Evolutionary conservation across 2,888 invertebrate species (phyloP).

Genomic region (Mactromeris polynyma): DNA sequence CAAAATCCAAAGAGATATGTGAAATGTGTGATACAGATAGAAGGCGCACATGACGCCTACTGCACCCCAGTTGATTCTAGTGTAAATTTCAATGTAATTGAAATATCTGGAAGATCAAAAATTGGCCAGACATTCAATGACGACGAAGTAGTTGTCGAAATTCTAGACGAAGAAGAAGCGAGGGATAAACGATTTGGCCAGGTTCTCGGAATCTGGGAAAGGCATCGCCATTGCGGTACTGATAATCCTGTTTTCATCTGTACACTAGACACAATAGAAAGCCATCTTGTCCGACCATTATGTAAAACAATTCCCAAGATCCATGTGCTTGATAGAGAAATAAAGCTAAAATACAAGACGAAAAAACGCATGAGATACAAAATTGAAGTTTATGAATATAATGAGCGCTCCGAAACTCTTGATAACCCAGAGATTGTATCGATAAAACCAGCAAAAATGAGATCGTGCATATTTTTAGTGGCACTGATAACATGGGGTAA

Average conservation of each 20-base stretch:
- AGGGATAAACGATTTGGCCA: constrained; percentile 45
- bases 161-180: constrained; percentile 48
- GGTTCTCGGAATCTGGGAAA: constrained; percentile 39
- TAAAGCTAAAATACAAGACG: constrained; percentile 5
- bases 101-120: constrained; percentile 72
- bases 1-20: constrained; percentile 59
- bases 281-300: constrained; percentile 68
- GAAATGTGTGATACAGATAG: constrained; percentile 64
- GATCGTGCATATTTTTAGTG: constrained; percentile 73
- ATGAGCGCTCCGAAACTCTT: not conserved
- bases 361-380: constrained; percentile 39
- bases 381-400: constrained; percentile 62
- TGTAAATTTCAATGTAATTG: constrained; percentile 49
- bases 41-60: constrained; percentile 64
- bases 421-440: constrained; percentile 14
- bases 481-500: constrained; percentile 71
- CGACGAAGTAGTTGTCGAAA: constrained; percentile 74
- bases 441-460: constrained; percentile 60
- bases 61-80: constrained; percentile 58
- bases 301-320: constrained; percentile 70
- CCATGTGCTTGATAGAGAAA: constrained; percentile 48
- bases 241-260: constrained; percentile 72
- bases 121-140: constrained; percentile 71
- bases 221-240: constrained; percentile 54
- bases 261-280: constrained; percentile 67